phyloP scores from a whole-genome alignment of 1,140 invertebrate genomes.

The Drosophila simulans region DNA sequence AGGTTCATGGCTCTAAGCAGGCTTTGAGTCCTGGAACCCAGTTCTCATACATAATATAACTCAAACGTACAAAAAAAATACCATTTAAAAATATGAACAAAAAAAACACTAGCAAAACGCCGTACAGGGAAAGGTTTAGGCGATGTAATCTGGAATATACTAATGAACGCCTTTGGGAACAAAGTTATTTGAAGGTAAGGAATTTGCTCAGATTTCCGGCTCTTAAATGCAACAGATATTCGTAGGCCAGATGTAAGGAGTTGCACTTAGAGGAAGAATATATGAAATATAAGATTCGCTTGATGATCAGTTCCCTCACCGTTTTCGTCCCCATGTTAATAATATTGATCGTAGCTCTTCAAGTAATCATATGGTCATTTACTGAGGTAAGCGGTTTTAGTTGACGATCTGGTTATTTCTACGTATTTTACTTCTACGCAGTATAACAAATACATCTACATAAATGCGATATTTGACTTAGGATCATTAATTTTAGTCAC shows the following conservation, averaged over 20 bases:
- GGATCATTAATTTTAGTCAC: constrained; percentile 66
- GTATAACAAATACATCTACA: background rate
- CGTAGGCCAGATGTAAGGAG: constrained; percentile 39
- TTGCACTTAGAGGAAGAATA: constrained; percentile 46
- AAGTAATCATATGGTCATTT: background rate
- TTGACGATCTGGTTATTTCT: rapidly evolving
- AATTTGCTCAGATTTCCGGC: too few relatives aligned
- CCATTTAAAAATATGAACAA: background rate
- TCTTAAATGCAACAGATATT: too few relatives aligned
- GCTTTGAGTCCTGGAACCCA: too few relatives aligned
- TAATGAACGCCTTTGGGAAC: background rate
- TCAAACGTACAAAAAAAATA: too few relatives aligned
- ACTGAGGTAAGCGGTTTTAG: constrained; percentile 3
- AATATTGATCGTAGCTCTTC: background rate
- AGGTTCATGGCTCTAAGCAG: background rate
- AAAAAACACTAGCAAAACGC: background rate
- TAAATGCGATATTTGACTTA: constrained; percentile 27
- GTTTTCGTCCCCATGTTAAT: constrained; percentile 37
- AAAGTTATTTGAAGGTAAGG: background rate
- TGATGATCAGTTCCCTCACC: constrained; percentile 31
- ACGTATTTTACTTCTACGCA: constrained; percentile 3
- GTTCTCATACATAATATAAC: too few relatives aligned
- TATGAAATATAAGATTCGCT: constrained; percentile 30
- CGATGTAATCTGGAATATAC: background rate
- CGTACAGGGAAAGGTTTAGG: background rate